Conservation (phyloP, 2,888 invertebrate genomes). For the Eilema caniola region DNA sequence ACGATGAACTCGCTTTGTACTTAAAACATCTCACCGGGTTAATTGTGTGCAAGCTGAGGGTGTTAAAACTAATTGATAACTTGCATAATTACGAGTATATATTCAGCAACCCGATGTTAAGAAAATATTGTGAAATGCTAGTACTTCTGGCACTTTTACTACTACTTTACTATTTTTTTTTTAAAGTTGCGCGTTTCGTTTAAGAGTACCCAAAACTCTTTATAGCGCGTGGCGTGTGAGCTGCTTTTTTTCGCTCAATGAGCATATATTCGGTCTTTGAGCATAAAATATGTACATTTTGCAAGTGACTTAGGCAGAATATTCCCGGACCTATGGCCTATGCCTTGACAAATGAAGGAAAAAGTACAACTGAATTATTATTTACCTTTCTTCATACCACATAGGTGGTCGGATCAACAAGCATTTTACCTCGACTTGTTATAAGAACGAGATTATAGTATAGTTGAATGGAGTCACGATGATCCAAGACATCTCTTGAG, state of each 20-base stretch:
- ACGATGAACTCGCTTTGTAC: constrained; percentile 58
- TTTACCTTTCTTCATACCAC: no score
- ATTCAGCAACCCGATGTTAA: constrained; percentile 28
- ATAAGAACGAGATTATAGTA: constrained; percentile 32
- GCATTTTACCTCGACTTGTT: constrained; percentile 16
- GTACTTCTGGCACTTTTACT: no score
- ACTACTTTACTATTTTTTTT: not conserved
- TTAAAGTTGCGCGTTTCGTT: constrained; percentile 46
- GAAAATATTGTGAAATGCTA: constrained; percentile 21
- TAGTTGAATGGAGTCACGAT: not conserved
- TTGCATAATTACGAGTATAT: constrained; percentile 25
- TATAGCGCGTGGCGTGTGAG: no score
- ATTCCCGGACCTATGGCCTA: no score
- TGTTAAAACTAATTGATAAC: constrained; percentile 46
- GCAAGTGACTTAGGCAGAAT: no score
- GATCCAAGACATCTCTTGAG: not conserved
- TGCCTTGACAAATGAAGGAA: no score
- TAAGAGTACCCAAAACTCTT: no score
- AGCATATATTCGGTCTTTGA: no score
- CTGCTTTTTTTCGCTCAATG: no score
- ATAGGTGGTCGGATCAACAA: no score
- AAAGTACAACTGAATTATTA: no score
- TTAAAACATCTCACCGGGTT: constrained; percentile 61
- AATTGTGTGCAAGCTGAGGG: constrained; percentile 56
- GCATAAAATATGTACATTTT: no score